A percentile compares a stretch with the other conserved stretches of the same genome.
These are phyloP conservation scores for Cylindroiulus punctatus DNA, from an alignment of 2,888 invertebrate species.

Conservation along the genomic window DNA sequence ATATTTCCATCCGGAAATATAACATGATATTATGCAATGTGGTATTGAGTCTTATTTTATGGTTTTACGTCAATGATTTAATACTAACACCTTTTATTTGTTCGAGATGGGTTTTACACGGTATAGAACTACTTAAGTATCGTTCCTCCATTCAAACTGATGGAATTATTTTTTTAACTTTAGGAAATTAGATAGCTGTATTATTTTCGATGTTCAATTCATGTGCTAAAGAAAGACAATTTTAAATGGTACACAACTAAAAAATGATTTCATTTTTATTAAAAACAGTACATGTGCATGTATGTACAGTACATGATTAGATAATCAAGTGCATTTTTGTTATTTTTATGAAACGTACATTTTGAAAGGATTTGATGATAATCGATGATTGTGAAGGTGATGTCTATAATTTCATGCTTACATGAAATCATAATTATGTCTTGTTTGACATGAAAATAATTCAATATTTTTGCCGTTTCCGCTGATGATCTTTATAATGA, in stretches of 20 bases:
- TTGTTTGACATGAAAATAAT: neutral
- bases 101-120: neutral
- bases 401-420: neutral
- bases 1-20: neutral
- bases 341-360: neutral
- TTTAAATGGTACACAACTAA: no score
- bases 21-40: neutral
- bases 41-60: neutral
- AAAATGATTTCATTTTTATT: no score
- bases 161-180: no score
- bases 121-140: neutral
- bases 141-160: no score
- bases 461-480: neutral
- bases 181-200: no score
- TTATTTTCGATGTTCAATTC: no score
- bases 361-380: neutral
- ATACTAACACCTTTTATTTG: constrained; percentile 15
- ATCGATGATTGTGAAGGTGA: neutral
- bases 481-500: constrained; percentile 10
- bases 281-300: no score
- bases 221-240: no score
- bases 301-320: no score
- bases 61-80: neutral
- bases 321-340: no score
- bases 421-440: neutral